Evolutionary conservation across 1,140 invertebrate species (phyloP), one percentile per base, ranked within the genome.

Genomic region (Glossosoma conforme): DNA sequence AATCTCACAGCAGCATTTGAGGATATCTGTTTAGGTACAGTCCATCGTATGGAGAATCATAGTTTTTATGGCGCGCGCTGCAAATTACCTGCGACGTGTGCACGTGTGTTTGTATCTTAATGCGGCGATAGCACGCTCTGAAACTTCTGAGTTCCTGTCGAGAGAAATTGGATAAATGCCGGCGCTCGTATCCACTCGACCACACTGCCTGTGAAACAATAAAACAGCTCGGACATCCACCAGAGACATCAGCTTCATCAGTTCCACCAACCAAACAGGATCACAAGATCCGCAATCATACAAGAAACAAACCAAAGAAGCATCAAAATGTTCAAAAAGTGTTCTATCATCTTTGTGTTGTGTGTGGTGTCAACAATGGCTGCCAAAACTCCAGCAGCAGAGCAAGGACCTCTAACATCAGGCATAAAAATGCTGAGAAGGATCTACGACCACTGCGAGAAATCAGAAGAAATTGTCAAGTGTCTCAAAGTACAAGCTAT

Each of bases 401-500:
- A 25, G 10, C 30, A 54, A 17, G 65, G 69, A 55, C 62, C 64
- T 44, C 63, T 74, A 41, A 64, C 62, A 38, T 60, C 60, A 10
- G 66, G 69, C 14, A 50, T 71, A 17, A 70, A 68, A 60, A 61
- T 75, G 24, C 49, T 83, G 13, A 68, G 75, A 44, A 77, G 74
- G 57, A 70, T 82, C 28, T 83, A 80, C 56, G 69, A 74, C 24
- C 75, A 80, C 48, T 86, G 84, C 62, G 73, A 77, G 43, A 65
- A 71, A 22, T 76, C 76, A 22, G 68, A 79, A 50, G 77, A 84
- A 54, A 69, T 82, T 24, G 62, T 82, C 41, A 81, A 79, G 65
- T 86, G 83, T 61, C 72, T 84, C 45, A 85, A 86, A 65, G 67
- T 83, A 5, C 79, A 83, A 61, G 81, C 80, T 0, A 65, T 82